These are phyloP conservation scores for Microcaecilia unicolor DNA, from an alignment of 2,797 vertebrate genomes.

Conservation along the genomic window DNA sequence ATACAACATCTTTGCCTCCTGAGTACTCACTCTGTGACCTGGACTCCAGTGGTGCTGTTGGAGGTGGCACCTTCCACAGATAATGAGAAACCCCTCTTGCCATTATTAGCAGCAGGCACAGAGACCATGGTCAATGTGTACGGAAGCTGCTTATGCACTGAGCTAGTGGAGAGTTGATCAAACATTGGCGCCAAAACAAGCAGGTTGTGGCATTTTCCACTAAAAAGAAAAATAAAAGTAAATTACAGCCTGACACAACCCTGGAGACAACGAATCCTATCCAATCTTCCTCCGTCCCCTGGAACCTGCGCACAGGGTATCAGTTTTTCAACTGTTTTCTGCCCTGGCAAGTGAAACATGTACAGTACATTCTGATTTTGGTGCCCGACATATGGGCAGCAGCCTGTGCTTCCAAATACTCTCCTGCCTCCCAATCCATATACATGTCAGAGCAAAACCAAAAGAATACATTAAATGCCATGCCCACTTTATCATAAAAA, in stretches of 20 bases:
- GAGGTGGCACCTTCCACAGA: constrained; percentile 68
- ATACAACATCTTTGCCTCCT: too few relatives aligned
- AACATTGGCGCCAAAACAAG: constrained; percentile 85
- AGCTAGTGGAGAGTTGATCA: constrained; percentile 80
- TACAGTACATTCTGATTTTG: too few relatives aligned
- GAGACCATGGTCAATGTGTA: constrained; percentile 89
- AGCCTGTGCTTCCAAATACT: too few relatives aligned
- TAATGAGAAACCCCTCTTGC: constrained; percentile 83
- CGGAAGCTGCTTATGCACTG: constrained; percentile 74
- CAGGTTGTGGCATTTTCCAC: constrained; percentile 91
- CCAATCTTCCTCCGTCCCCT: too few relatives aligned
- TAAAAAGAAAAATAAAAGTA: constrained; percentile 31
- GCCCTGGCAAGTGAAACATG: too few relatives aligned
- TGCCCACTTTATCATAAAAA: not conserved
- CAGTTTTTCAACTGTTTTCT: too few relatives aligned
- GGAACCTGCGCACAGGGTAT: not conserved
- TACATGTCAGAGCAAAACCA: too few relatives aligned
- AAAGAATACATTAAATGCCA: too few relatives aligned
- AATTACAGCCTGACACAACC: not conserved
- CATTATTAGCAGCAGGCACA: constrained; percentile 83
- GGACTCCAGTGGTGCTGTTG: constrained; percentile 69
- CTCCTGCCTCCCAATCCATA: too few relatives aligned
- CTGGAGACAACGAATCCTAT: not conserved
- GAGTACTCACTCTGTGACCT: constrained; percentile 88
- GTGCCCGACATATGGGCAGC: too few relatives aligned